Evolutionary conservation across 2,113 vertebrate genomes (phyloP).

Genomic region (cattle (Bos taurus)): ARS-UCD2.0 NC_037357.1:117649501-117650000

Average conservation of each 20-base stretch:
- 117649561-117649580: not conserved
- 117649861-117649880: no score
- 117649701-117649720: not conserved
- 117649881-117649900: no score
- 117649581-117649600: not conserved
- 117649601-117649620: not conserved
- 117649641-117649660: not conserved
- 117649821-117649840: no score
- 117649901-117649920: no score
- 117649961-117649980: not conserved
- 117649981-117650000: not conserved
- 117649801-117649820: no score
- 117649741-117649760: not conserved
- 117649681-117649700: not conserved
- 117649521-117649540: not conserved
- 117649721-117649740: not conserved
- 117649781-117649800: no score
- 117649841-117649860: no score
- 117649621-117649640: not conserved
- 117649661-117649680: not conserved
- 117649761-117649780: not conserved
- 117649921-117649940: no score
- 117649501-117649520: not conserved
- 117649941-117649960: no score
- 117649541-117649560: not conserved